Evolutionary conservation across 92 coral and sea anemone genomes (phyloP), one percentile per base, ranked within the genome.

Genomic region (Palythoa caribaeorum): DNA sequence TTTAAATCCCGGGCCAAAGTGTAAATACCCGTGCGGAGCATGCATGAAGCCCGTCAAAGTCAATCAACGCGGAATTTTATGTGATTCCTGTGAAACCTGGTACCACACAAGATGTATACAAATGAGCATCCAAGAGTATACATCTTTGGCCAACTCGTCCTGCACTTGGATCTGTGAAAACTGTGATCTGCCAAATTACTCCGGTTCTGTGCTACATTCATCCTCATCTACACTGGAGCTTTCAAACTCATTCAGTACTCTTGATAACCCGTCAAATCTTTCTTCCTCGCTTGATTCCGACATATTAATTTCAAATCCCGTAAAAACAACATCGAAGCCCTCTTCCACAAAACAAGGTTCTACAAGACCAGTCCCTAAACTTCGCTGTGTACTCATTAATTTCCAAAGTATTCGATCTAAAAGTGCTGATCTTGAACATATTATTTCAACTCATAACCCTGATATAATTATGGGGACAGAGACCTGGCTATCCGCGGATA

Each of bases 321-420:
- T 40, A 44, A 74, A 74, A 74, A 74, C 78, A 74, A 74, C 78
- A 74, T 74, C 78, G 78, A 74, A 74, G 59, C 78, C 78, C 78
- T 74, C 78, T 73, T 73, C 87, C 73, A 73, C 78, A 83, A 83
- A 52, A 52, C 73, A 83, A 73, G 76, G 44, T 60, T 39, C 73
- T 66, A 83, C 37, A 20, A 83, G 76, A 73, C 73, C 78, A 71
- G 76, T 66, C 53, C 77, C 73, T 84, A 86, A 54, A 86, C 84
- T 86, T 86, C 83, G 89, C 79, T 86, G 89, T 75, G 21, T 86
- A 86, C 89, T 86, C 71, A 60, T 86, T 71, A 86, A 86, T 57
- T 86, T 86, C 76, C 81, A 77, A 77, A 77, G 81, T 77, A 77
- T 77, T 52, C 88, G 81, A 85, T 85, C 81, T 71, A 85, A 85